phyloP scores from a whole-genome alignment of 2,797 vertebrate genomes.

The Erethizon dorsatum region DNA sequence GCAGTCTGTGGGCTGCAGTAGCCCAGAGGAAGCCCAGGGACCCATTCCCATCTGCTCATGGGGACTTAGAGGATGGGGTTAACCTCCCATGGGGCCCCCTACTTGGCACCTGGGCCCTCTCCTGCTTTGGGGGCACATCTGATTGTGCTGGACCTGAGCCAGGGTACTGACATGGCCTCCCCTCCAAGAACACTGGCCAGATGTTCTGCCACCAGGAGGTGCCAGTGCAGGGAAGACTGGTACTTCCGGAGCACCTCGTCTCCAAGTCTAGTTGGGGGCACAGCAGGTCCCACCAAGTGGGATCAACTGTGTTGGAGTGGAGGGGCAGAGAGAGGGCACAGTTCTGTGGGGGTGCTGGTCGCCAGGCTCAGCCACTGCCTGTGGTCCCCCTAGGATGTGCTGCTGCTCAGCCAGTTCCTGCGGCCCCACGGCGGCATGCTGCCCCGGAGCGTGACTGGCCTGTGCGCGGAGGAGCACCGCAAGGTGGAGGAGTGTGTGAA shows the following conservation, averaged over 20 bases:
- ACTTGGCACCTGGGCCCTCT: neutral
- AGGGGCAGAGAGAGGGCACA: neutral
- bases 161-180: neutral
- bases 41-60: neutral
- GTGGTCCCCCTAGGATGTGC: constrained; percentile 92
- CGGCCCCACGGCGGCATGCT: constrained; percentile 96
- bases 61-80: neutral
- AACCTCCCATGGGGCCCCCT: neutral
- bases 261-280: neutral
- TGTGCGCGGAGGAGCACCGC: constrained; percentile 95
- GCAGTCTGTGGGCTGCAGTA: neutral
- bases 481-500: constrained; percentile 96
- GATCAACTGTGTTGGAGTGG: neutral
- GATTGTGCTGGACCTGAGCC: neutral
- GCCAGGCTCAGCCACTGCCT: neutral
- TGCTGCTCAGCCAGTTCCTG: constrained; percentile 98
- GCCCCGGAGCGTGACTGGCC: constrained; percentile 94
- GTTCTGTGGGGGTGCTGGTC: neutral
- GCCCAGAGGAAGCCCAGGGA: neutral
- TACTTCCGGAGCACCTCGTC: neutral
- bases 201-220: neutral
- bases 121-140: neutral
- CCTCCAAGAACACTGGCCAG: neutral
- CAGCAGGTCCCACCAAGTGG: neutral
- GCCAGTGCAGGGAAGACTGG: neutral